These are phyloP conservation scores for Pterocles gutturalis DNA, from an alignment of 2,113 vertebrate species.

Conservation along the genomic window DNA sequence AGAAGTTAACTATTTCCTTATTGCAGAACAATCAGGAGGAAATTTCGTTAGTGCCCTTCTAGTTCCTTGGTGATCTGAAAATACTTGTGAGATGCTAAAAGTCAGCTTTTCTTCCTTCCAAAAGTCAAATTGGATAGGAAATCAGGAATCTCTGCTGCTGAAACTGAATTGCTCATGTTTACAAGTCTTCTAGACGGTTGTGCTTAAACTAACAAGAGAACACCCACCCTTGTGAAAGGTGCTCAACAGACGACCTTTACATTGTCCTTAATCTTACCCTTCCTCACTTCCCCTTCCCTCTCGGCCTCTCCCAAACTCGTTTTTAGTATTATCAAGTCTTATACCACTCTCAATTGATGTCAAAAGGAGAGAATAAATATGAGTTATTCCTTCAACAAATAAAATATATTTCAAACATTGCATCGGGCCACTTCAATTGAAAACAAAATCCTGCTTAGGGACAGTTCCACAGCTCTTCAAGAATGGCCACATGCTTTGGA, in stretches of 20 bases:
- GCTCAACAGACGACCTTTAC: background rate
- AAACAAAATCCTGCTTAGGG: background rate
- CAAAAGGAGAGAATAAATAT: background rate
- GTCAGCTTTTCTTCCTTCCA: background rate
- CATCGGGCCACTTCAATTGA: background rate
- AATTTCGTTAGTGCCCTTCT: background rate
- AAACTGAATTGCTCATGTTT: background rate
- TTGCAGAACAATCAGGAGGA: background rate
- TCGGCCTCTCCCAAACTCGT: background rate
- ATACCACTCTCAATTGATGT: background rate
- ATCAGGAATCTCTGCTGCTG: background rate
- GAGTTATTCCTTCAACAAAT: background rate
- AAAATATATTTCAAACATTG: background rate
- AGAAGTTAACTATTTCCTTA: slow-evolving; percentile 8
- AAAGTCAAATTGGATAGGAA: background rate
- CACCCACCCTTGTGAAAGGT: background rate
- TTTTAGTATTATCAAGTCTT: background rate
- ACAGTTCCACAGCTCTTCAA: background rate
- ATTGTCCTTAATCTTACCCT: background rate
- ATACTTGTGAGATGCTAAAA: background rate
- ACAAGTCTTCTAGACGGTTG: background rate
- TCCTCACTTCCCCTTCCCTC: background rate
- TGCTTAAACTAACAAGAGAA: background rate
- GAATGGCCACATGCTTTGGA: background rate
- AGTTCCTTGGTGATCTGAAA: background rate